Evolutionary conservation across 2,113 vertebrate species (phyloP).

Genomic region (Epinephelus fuscoguttatus): DNA sequence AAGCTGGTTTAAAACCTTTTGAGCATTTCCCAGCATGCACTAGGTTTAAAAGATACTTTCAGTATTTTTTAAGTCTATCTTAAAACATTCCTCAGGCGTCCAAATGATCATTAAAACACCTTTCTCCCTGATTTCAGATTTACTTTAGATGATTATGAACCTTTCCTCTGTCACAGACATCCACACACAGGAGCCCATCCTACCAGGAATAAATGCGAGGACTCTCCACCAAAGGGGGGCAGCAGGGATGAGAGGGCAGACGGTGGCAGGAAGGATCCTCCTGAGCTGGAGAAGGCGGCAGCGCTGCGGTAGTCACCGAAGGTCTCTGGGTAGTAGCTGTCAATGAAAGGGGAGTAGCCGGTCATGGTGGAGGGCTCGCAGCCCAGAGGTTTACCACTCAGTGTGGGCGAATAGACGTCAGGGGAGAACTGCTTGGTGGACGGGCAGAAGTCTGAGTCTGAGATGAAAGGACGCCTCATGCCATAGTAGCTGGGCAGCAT

Average conservation of each 20-base stretch:
- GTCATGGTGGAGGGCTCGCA: slow-evolving; percentile 85
- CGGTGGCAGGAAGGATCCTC: slow-evolving; percentile 84
- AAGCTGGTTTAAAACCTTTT: too few relatives aligned
- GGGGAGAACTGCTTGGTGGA: slow-evolving; percentile 85
- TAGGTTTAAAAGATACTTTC: too few relatives aligned
- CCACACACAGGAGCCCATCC: slow-evolving; percentile 5
- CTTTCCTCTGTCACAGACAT: background rate
- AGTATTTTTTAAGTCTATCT: too few relatives aligned
- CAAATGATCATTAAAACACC: too few relatives aligned
- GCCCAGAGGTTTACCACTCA: slow-evolving; percentile 86
- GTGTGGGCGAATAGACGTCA: slow-evolving; percentile 83
- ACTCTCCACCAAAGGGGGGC: slow-evolving; percentile 87
- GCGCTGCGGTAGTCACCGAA: slow-evolving; percentile 87
- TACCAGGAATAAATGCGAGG: slow-evolving; percentile 89
- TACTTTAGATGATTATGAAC: background rate
- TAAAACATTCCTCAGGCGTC: too few relatives aligned
- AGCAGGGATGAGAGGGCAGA: slow-evolving; percentile 88
- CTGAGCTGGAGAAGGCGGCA: slow-evolving; percentile 77
- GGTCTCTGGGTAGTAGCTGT: slow-evolving; percentile 89
- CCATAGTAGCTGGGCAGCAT: slow-evolving; percentile 86
- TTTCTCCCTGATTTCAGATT: too few relatives aligned
- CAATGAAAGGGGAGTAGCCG: slow-evolving; percentile 87
- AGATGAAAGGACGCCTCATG: slow-evolving; percentile 87
- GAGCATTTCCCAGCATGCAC: too few relatives aligned
- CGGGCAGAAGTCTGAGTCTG: slow-evolving; percentile 90